Conservation (phyloP, 2,113 vertebrate genomes). For the Gymnorhina tibicen region DNA sequence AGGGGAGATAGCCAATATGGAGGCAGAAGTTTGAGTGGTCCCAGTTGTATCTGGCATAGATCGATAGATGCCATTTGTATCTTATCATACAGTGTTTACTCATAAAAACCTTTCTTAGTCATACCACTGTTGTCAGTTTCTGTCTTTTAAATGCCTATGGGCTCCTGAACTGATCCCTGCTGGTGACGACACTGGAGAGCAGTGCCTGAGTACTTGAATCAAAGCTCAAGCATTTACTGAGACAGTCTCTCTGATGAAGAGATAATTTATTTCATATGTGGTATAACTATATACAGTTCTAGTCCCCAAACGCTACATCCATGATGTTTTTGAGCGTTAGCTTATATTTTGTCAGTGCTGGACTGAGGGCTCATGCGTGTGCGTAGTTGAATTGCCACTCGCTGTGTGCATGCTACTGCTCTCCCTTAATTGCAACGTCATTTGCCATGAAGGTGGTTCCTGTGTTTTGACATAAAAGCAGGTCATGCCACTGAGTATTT, state of each 20-base stretch:
- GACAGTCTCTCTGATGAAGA: neutral
- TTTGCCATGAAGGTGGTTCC: neutral
- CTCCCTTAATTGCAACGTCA: neutral
- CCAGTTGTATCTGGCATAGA: neutral
- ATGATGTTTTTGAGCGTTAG: neutral
- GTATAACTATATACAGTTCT: neutral
- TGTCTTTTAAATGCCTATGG: neutral
- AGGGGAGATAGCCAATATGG: neutral
- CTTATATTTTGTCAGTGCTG: neutral
- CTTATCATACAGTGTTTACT: neutral
- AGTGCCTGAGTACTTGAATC: neutral
- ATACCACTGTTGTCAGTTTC: neutral
- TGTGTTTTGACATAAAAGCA: neutral
- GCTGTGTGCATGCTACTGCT: neutral
- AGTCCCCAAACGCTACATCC: neutral
- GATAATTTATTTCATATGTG: neutral
- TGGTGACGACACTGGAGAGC: neutral
- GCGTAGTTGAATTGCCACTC: fast-evolving
- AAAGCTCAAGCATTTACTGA: neutral
- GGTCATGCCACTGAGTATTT: neutral
- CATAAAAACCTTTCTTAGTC: neutral
- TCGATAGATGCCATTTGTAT: neutral
- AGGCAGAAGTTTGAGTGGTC: neutral
- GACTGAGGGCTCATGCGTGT: neutral
- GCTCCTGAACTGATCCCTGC: neutral